These are phyloP conservation scores for Callimorpha dominula DNA, from an alignment of 2,888 invertebrate species.

Conservation along the genomic window DNA sequence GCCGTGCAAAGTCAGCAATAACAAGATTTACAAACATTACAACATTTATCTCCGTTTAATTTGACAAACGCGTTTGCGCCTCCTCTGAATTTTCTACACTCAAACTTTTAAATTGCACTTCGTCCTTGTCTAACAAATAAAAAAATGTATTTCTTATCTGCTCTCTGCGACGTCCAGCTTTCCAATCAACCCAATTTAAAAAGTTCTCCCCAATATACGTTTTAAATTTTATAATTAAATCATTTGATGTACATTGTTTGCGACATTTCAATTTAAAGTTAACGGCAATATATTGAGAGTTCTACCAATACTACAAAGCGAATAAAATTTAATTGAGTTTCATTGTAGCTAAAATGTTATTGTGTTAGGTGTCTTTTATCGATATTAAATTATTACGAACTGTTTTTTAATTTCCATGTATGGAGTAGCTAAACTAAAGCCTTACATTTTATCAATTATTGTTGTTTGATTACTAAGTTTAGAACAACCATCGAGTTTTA, in stretches of 20 bases:
- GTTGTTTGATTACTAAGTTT: too few relatives aligned
- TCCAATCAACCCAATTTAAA: conserved; percentile 50
- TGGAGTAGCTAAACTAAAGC: too few relatives aligned
- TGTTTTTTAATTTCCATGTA: too few relatives aligned
- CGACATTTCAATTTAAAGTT: conserved; percentile 54
- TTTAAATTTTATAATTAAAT: conserved; percentile 48
- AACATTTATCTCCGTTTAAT: conserved; percentile 46
- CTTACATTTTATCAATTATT: too few relatives aligned
- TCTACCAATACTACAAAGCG: conserved; percentile 32
- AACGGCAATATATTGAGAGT: conserved; percentile 43
- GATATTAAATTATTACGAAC: not conserved
- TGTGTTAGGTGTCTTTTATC: not conserved
- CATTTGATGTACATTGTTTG: conserved; percentile 42
- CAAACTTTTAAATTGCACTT: conserved; percentile 49
- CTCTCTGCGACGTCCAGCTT: conserved; percentile 40
- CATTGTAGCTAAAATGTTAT: conserved; percentile 25
- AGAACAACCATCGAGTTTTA: not conserved
- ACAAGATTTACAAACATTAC: conserved; percentile 21
- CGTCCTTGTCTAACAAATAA: conserved; percentile 27
- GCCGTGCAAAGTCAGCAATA: conserved; percentile 1
- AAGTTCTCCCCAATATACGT: conserved; percentile 36
- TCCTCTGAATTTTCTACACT: conserved; percentile 32
- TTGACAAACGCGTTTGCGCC: conserved; percentile 38
- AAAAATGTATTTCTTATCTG: conserved; percentile 19
- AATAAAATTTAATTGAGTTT: conserved; percentile 43